Evolutionary conservation across 1,140 invertebrate genomes (phyloP).

Genomic region (Elymnias hypermnestra): DNA sequence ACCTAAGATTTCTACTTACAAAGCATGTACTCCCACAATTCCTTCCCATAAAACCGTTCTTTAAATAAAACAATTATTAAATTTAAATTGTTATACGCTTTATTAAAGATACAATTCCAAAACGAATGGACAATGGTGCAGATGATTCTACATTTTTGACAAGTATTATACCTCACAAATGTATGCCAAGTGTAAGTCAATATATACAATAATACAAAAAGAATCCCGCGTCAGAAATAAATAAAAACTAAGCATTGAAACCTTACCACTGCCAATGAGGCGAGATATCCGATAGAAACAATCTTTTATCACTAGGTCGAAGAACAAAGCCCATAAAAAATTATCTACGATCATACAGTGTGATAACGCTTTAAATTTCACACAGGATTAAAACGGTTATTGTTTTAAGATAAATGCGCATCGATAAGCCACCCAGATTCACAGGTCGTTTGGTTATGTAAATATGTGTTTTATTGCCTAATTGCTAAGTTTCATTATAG

Average conservation of each 20-base stretch:
- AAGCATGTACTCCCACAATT: no score
- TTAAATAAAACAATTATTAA: no score
- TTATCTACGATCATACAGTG: slow-evolving; percentile 32
- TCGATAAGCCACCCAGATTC: slow-evolving; percentile 32
- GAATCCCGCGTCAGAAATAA: not conserved
- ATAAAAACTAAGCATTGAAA: not conserved
- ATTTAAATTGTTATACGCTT: no score
- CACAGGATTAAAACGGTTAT: slow-evolving; percentile 45
- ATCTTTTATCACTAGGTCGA: slow-evolving; percentile 9
- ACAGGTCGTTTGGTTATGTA: slow-evolving; percentile 32
- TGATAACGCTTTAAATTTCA: slow-evolving; percentile 35
- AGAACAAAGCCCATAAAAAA: slow-evolving; percentile 30
- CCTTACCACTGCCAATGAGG: slow-evolving; percentile 1
- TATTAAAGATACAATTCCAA: no score
- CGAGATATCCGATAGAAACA: slow-evolving; percentile 5
- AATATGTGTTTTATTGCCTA: slow-evolving; percentile 56
- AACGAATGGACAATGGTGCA: no score
- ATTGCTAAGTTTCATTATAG: slow-evolving; percentile 37
- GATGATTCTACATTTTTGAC: no score
- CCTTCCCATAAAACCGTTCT: no score
- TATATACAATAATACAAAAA: no score
- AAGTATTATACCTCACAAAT: no score
- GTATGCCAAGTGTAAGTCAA: no score
- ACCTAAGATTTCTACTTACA: no score
- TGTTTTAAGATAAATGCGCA: slow-evolving; percentile 46